Conservation (phyloP, 2,888 invertebrate genomes). For the Spatulosminthurus flaviceps region DNA sequence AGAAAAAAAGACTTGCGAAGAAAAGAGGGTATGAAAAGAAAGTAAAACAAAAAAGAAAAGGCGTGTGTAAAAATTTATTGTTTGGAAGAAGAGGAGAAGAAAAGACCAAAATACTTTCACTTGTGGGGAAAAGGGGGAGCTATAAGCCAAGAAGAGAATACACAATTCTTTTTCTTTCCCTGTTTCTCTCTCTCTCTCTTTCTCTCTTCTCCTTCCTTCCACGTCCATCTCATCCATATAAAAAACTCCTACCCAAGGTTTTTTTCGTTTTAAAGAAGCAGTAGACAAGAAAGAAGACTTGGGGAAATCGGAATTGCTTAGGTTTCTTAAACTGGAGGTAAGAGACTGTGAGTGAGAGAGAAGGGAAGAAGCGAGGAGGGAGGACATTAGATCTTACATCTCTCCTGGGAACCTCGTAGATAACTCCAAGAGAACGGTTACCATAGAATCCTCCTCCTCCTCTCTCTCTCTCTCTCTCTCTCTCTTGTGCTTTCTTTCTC, state of each 20-base stretch:
- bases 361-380: conserved; percentile 32
- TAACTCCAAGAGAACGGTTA: conserved; percentile 55
- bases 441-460: conserved; percentile 47
- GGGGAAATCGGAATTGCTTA: conserved; percentile 13
- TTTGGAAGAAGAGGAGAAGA: conserved; percentile 41
- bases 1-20: too few species aligned
- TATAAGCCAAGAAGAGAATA: neutral
- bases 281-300: too few species aligned
- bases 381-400: conserved; percentile 53
- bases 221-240: too few species aligned
- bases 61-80: conserved; percentile 49
- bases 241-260: too few species aligned
- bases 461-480: neutral
- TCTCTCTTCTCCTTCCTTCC: too few species aligned
- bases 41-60: conserved; percentile 20
- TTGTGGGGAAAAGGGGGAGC: conserved; percentile 15
- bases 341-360: conserved; percentile 41
- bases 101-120: conserved; percentile 46
- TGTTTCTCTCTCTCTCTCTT: too few species aligned
- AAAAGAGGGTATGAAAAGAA: too few species aligned
- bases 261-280: neutral
- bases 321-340: conserved; percentile 37
- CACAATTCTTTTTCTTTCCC: neutral
- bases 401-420: conserved; percentile 52
- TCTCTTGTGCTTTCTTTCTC: neutral